Base-by-base conservation (phyloP, 2,888 invertebrate genomes). In the Mesorhabditis spiculigera region DNA sequence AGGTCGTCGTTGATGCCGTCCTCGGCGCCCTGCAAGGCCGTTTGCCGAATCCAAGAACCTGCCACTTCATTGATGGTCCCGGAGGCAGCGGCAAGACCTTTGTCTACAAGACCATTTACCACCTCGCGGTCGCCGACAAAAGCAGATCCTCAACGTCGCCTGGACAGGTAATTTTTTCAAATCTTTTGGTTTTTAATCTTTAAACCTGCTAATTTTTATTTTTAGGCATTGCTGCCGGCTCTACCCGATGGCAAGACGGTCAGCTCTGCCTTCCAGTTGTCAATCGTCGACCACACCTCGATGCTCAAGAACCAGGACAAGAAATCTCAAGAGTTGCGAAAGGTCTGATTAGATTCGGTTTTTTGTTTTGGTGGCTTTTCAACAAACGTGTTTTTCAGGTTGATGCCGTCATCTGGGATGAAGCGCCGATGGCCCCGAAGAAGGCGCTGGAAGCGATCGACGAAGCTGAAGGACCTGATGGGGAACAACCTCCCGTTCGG, bases 31-130 rank as follows among this genome's bases (percentile, higher is more conserved):
- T 77, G 4, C 67, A 74, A 2, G 67, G 63, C 16, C 61, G 62
- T 10, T 28, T 67, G 2, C 65, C 67, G 5, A 16, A 64, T 28
- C 71, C 87, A 86, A 5, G 87, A 87, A 28, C 84, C 86, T n/a
- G 87, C 28, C 28, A 28, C 28, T 28, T 28, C 28, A 28, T 28
- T 28, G 28, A 28, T 28, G 87, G 4, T n/a, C 86, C 87, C 3
- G 87, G 86, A 5, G 87, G 87, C 16, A 85, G 86, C 28, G 87
- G 87, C 3, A 88, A 88, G 78, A 87, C 87, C 4, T 87, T 79
- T 70, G 71, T 88, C 0, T 85, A 87, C 64, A 83, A 81, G 45
- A 71, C 87, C 44, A 70, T 88, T 45, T 75, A 87, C 8, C 86
- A 86, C 13, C 70, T 76, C 67, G 79, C 87, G 68, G 79, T 86